Percentiles rank a stretch among this genome's conserved stretches.
phyloP scores from a whole-genome alignment of 2,797 vertebrate species.

The Tympanoctomys barrerae region DNA sequence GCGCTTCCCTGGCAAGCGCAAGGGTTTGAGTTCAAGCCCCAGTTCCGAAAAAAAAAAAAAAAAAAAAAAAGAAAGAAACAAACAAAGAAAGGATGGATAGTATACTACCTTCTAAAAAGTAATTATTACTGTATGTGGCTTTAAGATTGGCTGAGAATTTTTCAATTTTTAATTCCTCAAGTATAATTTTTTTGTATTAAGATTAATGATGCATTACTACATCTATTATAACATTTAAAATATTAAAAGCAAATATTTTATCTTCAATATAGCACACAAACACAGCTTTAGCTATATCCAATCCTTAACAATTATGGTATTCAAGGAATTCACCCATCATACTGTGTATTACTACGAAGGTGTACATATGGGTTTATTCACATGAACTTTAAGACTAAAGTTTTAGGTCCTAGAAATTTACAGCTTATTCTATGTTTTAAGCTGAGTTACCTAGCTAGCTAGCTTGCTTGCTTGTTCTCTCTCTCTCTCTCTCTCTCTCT shows the following conservation, averaged over 20 bases:
- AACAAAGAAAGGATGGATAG: too few species aligned
- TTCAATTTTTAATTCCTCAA: constrained; percentile 37
- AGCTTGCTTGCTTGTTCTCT: too few species aligned
- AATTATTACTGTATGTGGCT: neutral
- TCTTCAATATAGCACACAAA: neutral
- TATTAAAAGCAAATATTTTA: constrained; percentile 3
- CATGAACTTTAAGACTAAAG: neutral
- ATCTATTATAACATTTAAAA: constrained; percentile 28
- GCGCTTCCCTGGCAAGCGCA: too few species aligned
- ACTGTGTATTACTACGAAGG: neutral
- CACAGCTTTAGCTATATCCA: neutral
- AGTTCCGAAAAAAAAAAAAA: too few species aligned
- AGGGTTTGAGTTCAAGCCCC: too few species aligned
- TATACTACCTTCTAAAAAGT: neutral
- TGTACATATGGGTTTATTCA: neutral
- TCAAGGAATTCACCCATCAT: neutral
- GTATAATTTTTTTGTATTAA: constrained; percentile 17
- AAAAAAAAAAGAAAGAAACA: too few species aligned
- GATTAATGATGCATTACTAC: neutral
- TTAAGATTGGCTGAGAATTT: constrained; percentile 7
- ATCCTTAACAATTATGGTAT: neutral
- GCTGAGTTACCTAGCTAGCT: neutral
- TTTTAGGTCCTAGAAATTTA: neutral
- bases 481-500: too few species aligned
- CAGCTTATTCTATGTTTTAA: neutral